Evolutionary conservation across 2,113 vertebrate genomes (phyloP).

Genomic region (Stictonetta naevosa): DNA sequence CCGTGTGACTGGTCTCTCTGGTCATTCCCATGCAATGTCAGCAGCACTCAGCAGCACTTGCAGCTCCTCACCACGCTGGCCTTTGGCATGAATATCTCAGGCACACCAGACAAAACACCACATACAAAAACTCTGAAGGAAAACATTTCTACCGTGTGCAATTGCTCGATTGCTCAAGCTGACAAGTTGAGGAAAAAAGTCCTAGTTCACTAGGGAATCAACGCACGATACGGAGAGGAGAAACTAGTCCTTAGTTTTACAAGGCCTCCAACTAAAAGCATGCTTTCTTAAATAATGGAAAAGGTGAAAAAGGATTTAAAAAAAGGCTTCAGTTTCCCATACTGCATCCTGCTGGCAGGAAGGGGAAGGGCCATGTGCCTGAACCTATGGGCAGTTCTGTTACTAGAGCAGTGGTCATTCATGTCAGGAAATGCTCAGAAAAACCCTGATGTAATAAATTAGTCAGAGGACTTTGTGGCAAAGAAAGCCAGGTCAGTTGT

Average conservation of each 20-base stretch:
- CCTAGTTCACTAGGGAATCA: not conserved
- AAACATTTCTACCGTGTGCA: not conserved
- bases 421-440: not conserved
- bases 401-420: not conserved
- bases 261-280: not conserved
- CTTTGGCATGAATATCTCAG: not conserved
- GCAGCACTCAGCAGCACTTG: not conserved
- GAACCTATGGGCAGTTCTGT: not conserved
- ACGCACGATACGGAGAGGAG: accelerated
- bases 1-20: not conserved
- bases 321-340: not conserved
- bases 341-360: not conserved
- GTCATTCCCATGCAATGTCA: not conserved
- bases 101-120: not conserved
- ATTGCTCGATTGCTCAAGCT: not conserved
- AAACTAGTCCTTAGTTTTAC: not conserved
- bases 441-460: not conserved
- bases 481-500: constrained; percentile 27
- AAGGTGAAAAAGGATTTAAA: not conserved
- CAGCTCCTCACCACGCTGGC: not conserved
- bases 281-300: not conserved
- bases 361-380: not conserved
- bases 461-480: constrained; percentile 12
- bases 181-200: not conserved
- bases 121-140: not conserved